These are phyloP conservation scores for Tretioscincus oriximinensis DNA, from an alignment of 2,113 vertebrate genomes.

Conservation along the genomic window DNA sequence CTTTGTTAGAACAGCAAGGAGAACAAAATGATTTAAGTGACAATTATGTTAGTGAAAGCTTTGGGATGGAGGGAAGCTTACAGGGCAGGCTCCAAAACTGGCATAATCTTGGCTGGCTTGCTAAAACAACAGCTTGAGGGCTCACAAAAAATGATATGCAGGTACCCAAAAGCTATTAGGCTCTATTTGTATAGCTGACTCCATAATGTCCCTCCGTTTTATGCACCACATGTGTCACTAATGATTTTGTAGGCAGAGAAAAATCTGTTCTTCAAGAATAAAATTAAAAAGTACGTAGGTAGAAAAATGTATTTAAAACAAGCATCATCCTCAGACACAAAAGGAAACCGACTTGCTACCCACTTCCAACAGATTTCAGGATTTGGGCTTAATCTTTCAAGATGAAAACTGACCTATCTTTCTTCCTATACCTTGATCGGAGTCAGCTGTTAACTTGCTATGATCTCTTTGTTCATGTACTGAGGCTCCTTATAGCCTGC, in stretches of 20 bases:
- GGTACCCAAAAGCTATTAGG: constrained; percentile 22
- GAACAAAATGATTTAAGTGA: constrained; percentile 24
- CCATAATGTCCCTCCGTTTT: constrained; percentile 17
- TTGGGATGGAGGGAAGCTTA: neutral
- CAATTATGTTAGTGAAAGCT: constrained; percentile 26
- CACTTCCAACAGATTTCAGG: neutral
- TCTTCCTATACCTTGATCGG: neutral
- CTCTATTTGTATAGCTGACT: constrained; percentile 31
- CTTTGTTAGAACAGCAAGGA: accelerated
- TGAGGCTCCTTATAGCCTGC: neutral
- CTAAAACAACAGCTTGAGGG: constrained; percentile 23
- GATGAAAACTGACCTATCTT: neutral
- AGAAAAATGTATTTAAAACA: neutral
- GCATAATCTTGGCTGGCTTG: constrained; percentile 22
- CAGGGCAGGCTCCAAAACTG: constrained; percentile 26
- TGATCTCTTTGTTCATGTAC: neutral
- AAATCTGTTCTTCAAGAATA: neutral
- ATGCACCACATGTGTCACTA: constrained; percentile 15
- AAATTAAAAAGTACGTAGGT: neutral
- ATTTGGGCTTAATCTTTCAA: neutral
- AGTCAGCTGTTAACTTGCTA: neutral
- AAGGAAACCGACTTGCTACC: neutral
- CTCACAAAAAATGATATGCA: constrained; percentile 24
- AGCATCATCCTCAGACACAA: neutral
- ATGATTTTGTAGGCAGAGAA: neutral